Evolutionary conservation across 2,797 vertebrate species (phyloP), one percentile per base, ranked within the genome.

Genomic region (Bryconaethiops microstoma): DNA sequence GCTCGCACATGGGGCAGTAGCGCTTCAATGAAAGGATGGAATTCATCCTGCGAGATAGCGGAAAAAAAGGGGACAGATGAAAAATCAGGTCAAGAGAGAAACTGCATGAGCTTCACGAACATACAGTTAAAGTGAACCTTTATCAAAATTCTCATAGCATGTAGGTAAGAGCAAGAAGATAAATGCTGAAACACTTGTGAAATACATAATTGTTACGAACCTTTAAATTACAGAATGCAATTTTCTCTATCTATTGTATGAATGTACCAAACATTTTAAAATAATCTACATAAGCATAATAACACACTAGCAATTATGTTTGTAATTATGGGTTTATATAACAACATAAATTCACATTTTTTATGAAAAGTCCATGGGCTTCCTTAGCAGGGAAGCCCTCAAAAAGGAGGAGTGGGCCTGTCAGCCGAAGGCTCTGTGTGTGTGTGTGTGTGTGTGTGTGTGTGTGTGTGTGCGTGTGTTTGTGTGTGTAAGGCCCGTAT

Each of bases 21-120:
- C 85, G 98, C 98, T 94, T 99, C 98, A 12, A 99, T 99, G 95
- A 99, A 99, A 89, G 98, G 98, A 96, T 99, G 98, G 94, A 99
- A 99, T 90, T 99, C 96, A 96, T 97, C 96, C 96, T 97, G 78
- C 45, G 45, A 45, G 73, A 82, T 5, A 40, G 63, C 21, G 16
- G 4, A 40, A 63, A 45, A 74, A 17, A 75, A 23, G 21, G 14
- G 17, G 42, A 45, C 1, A 70, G 10, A 59, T 4, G 48, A 69
- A 23, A 80, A 82, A 77, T 70, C 29, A 74, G 45, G 60, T 45
- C 2, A 17, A 21, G 40, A 52, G 16, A 19, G 40, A 21, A 35
- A 60, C 59, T 23, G 59, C 45, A 48, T 0, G 17, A 59, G 25
- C 57, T 25, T 57, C 8, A 69, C 10, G 57, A 67, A 74, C 23